phyloP scores from a whole-genome alignment of 2,113 vertebrate genomes.

The Neolamprologus hecqui region DNA sequence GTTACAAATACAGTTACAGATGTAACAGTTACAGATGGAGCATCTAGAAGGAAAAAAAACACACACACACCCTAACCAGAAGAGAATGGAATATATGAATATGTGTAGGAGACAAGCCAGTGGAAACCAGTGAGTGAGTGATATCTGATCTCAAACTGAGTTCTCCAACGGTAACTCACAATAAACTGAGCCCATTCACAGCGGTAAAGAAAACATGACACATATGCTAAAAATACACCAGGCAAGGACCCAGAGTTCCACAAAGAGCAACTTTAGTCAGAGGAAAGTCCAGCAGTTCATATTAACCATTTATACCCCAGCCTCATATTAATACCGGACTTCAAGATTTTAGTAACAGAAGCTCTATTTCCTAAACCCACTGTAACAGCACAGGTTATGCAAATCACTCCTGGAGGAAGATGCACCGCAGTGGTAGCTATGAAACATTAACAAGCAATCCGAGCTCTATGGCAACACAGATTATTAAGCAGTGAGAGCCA shows the following conservation, averaged over 20 bases:
- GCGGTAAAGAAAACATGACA: constrained; percentile 60
- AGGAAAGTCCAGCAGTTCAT: constrained; percentile 5
- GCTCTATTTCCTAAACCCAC: neutral
- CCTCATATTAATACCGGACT: neutral
- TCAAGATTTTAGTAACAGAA: neutral
- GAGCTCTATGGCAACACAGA: neutral
- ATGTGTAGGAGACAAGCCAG: neutral
- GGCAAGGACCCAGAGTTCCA: constrained; percentile 40
- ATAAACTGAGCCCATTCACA: constrained; percentile 48
- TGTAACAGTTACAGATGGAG: neutral
- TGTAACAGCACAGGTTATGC: neutral
- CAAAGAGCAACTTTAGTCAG: constrained; percentile 30
- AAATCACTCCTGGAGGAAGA: neutral
- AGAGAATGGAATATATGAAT: constrained; percentile 43
- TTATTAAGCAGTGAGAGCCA: neutral
- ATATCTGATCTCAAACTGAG: constrained; percentile 46
- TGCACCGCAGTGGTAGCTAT: neutral
- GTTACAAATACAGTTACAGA: neutral
- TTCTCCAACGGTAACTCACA: constrained; percentile 35
- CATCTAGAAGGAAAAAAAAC: neutral
- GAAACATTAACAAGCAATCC: neutral
- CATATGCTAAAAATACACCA: constrained; percentile 50
- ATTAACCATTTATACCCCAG: neutral
- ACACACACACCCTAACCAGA: neutral
- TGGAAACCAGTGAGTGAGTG: constrained; percentile 34